Conservation (phyloP, 2,888 invertebrate genomes). For the Drosophila niveifrons region DNA sequence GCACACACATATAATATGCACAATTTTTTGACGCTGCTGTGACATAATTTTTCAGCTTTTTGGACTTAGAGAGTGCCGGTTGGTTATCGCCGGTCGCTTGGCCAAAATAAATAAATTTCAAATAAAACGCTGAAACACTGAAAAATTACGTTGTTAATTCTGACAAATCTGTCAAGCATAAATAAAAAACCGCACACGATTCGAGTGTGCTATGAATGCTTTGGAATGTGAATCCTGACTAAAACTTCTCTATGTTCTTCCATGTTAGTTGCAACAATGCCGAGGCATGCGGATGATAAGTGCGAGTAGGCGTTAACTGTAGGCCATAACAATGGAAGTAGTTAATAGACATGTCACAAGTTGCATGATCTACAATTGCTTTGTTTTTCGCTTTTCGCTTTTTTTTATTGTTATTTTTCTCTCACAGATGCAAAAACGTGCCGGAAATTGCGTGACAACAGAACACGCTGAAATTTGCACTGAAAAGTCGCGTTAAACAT, state of each 20-base stretch:
- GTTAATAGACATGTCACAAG: slow-evolving; percentile 62
- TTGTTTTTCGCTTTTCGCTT: slow-evolving; percentile 9
- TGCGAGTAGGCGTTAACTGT: slow-evolving; percentile 5
- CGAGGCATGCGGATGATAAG: slow-evolving; percentile 4
- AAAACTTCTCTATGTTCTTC: not conserved
- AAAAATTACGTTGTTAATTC: slow-evolving; percentile 41
- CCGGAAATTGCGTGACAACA: slow-evolving; percentile 74
- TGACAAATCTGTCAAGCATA: slow-evolving; percentile 57
- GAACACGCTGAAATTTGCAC: slow-evolving; percentile 52
- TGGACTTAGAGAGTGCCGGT: slow-evolving; percentile 49
- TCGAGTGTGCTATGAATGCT: slow-evolving; percentile 32
- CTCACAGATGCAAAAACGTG: slow-evolving; percentile 62
- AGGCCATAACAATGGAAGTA: slow-evolving; percentile 27
- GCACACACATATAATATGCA: slow-evolving; percentile 9
- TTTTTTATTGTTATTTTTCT: too few relatives aligned
- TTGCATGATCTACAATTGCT: slow-evolving; percentile 36
- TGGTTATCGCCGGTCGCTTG: slow-evolving; percentile 11
- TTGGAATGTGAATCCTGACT: slow-evolving; percentile 19
- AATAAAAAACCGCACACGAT: slow-evolving; percentile 64
- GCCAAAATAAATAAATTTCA: slow-evolving; percentile 31
- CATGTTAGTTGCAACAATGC: not conserved
- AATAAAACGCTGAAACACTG: slow-evolving; percentile 26
- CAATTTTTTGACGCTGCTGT: slow-evolving; percentile 35
- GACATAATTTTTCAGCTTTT: slow-evolving; percentile 60
- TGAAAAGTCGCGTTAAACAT: slow-evolving; percentile 52